Evolutionary conservation across 2,888 invertebrate species (phyloP).

Genomic region (Agonopterix subpropinquella): DNA sequence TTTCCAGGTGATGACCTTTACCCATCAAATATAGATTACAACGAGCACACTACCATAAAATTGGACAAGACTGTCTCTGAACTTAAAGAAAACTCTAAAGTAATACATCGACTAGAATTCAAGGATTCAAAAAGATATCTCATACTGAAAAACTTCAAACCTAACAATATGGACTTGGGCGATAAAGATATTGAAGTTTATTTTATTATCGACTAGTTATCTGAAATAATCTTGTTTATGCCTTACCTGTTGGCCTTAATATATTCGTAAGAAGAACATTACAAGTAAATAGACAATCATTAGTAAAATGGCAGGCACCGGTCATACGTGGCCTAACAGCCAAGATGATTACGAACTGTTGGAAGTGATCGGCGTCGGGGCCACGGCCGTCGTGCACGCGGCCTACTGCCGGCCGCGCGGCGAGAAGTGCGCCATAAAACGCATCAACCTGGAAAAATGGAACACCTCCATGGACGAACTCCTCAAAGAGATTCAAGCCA

Average conservation of each 20-base stretch:
- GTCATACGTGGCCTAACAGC: constrained; percentile 89
- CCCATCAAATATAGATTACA: constrained; percentile 53
- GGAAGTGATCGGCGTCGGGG: constrained; percentile 97
- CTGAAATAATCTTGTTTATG: constrained; percentile 26
- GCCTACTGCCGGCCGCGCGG: constrained; percentile 95
- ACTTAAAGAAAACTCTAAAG: constrained; percentile 35
- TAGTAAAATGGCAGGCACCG: constrained; percentile 50
- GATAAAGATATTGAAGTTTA: constrained; percentile 33
- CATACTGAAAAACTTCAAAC: constrained; percentile 44
- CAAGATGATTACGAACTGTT: constrained; percentile 96
- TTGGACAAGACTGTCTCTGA: constrained; percentile 49
- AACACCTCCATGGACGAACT: constrained; percentile 99
- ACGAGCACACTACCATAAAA: constrained; percentile 25
- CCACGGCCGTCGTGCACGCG: constrained; percentile 98
- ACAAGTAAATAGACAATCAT: constrained; percentile 53
- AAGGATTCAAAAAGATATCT: constrained; percentile 21
- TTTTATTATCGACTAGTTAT: constrained; percentile 17
- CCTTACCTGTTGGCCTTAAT: constrained; percentile 52
- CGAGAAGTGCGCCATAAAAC: constrained; percentile 98
- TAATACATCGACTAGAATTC: constrained; percentile 46
- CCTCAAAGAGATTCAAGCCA: constrained; percentile 94
- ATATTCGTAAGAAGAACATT: constrained; percentile 55
- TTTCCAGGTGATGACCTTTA: constrained; percentile 69
- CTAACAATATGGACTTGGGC: constrained; percentile 59
- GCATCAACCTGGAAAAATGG: constrained; percentile 99